These are phyloP conservation scores for Charanyca ferruginea DNA, from an alignment of 2,888 invertebrate genomes.

Conservation along the genomic window DNA sequence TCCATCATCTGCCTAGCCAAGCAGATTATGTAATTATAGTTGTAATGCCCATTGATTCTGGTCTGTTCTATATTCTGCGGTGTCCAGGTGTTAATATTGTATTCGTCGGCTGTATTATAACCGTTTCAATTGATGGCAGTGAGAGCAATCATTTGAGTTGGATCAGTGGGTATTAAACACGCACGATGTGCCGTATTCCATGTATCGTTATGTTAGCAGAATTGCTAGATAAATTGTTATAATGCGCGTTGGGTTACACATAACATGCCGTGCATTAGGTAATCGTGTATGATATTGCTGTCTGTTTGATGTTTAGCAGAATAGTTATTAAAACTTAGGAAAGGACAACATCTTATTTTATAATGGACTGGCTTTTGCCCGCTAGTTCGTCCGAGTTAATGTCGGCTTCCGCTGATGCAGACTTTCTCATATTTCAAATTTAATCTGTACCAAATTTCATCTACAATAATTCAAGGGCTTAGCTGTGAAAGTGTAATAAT, in stretches of 20 bases:
- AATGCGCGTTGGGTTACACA: background rate
- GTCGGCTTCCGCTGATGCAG: too few species aligned
- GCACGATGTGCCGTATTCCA: background rate
- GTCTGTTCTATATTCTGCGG: background rate
- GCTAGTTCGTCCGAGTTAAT: too few species aligned
- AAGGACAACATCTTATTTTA: too few species aligned
- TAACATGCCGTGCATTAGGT: background rate
- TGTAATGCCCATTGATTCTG: background rate
- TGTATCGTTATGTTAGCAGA: background rate
- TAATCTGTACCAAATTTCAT: too few species aligned
- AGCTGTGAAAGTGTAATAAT: too few species aligned
- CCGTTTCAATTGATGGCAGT: constrained; percentile 10
- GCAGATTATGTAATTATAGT: background rate
- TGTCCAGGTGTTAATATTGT: background rate
- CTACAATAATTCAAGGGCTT: too few species aligned
- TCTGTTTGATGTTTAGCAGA: too few species aligned
- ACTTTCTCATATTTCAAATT: too few species aligned
- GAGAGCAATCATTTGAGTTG: constrained; percentile 7
- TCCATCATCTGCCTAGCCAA: too few species aligned
- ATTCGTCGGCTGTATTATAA: background rate
- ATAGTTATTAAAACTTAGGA: too few species aligned
- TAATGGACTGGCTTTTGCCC: too few species aligned
- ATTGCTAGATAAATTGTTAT: background rate
- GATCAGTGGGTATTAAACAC: constrained; percentile 1
- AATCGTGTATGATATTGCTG: too few species aligned